phyloP scores from a whole-genome alignment of 2,797 vertebrate species.

The Oreonectes daqikongensis region DNA sequence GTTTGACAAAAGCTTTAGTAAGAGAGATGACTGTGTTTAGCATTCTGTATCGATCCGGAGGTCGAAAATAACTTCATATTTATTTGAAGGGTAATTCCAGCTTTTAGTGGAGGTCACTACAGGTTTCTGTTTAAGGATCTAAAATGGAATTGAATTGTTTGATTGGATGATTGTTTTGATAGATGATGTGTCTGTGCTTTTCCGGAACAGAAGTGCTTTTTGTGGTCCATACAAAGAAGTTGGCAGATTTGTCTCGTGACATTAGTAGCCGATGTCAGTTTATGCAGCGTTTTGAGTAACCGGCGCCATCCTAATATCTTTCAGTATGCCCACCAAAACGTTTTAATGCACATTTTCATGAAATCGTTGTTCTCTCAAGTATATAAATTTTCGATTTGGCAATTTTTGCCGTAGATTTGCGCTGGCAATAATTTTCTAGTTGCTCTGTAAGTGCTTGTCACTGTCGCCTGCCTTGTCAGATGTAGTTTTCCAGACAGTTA shows the following conservation, averaged over 20 bases:
- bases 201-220: not conserved
- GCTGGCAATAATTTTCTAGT: constrained; percentile 28
- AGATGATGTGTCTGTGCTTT: constrained; percentile 33
- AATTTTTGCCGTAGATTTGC: not conserved
- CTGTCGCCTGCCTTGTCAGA: constrained; percentile 18
- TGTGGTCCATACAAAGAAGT: not conserved
- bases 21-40: constrained; percentile 47
- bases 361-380: constrained; percentile 21
- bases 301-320: not conserved
- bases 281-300: not conserved
- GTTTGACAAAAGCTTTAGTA: constrained; percentile 44
- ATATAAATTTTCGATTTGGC: constrained; percentile 9
- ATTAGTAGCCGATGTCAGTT: not conserved
- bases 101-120: constrained; percentile 21
- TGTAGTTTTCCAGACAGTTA: constrained; percentile 32
- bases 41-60: constrained; percentile 36
- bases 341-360: not conserved
- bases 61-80: constrained; percentile 57
- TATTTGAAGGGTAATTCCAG: constrained; percentile 51
- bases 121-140: constrained; percentile 34
- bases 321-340: not conserved
- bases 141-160: constrained; percentile 35
- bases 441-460: constrained; percentile 11
- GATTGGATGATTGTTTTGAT: constrained; percentile 45
- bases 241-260: not conserved